Evolutionary conservation across 2,888 invertebrate genomes (phyloP).

Genomic region (Spodoptera littoralis): DNA sequence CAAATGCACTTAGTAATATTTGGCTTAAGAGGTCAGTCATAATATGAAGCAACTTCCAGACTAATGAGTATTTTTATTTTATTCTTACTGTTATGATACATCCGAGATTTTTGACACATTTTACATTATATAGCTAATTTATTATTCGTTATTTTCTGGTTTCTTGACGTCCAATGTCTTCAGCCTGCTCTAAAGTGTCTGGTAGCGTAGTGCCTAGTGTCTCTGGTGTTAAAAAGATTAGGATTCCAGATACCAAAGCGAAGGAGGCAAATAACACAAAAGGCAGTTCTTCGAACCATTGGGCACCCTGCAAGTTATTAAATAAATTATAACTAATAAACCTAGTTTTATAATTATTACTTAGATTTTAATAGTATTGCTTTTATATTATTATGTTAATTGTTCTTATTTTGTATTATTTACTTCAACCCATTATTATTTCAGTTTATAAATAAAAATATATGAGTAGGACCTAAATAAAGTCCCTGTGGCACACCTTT

Average conservation of each 20-base stretch:
- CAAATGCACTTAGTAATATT: too few species aligned
- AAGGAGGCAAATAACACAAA: conserved; percentile 87
- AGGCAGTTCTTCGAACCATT: conserved; percentile 80
- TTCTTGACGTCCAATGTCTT: conserved; percentile 22
- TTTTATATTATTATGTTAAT: too few species aligned
- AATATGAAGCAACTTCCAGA: too few species aligned
- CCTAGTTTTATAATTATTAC: too few species aligned
- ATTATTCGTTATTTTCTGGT: conserved; percentile 11
- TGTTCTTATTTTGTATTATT: too few species aligned
- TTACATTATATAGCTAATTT: neutral
- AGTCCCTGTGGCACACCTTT: too few species aligned
- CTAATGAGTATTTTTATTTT: neutral
- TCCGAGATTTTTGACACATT: conserved; percentile 28
- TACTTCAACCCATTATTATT: too few species aligned
- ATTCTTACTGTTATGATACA: neutral
- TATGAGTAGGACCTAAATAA: too few species aligned
- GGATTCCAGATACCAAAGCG: conserved; percentile 83
- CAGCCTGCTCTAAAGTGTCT: conserved; percentile 67
- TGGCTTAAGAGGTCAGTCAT: too few species aligned
- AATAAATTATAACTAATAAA: too few species aligned
- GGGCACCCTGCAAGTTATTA: conserved; percentile 62
- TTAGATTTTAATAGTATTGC: too few species aligned
- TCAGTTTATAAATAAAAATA: too few species aligned
- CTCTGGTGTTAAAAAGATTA: conserved; percentile 89
- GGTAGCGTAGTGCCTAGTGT: conserved; percentile 83